Evolutionary conservation across 2,113 vertebrate species (phyloP), one percentile per base, ranked within the genome.

Genomic region (Ivindomyrus marchei): DNA sequence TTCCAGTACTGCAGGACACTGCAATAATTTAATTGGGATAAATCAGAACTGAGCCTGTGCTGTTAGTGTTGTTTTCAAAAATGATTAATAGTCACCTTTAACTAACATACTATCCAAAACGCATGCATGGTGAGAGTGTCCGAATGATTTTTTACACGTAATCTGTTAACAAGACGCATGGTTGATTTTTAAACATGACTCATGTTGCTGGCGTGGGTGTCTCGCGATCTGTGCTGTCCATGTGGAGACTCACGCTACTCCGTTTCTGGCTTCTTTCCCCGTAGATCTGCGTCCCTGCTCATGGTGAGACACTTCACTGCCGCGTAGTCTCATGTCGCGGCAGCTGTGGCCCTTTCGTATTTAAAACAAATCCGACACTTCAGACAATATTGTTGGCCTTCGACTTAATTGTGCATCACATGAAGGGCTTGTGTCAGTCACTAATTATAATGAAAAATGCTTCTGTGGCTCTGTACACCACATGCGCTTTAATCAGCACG

Each of bases 201-300:
- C 83, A 85, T 85, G 45, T 85, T n/a, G 45, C 45, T 47, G 83
- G 83, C 83, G 83, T 85, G 83, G 83, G 83, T 85, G 83, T 85
- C 83, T 1, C 36, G 83, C 45, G 83, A 24, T 85, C 39, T 36
- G 42, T 36, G 83, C 21, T n/a, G 45, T 24, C 58, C 42, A 47
- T 80, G 70, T 52, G 49, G 70, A 4, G 46, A 56, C 27, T 27
- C 56, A 39, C 70, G 70, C 74, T 45, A 39, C 47, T 66, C 8
- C 58, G 21, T 66, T 10, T 27, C 21, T 86, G 80, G 6, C 42
- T 85, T 86, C 36, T 83, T 42, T 83, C 36, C 77, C 36, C 31
- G 77, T 83, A 42, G 77, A 27, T 83, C 36, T 83, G 83, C 45
- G 21, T 85, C 45, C 83, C 83, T 85, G 83, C 15, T 17, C 19